Base-by-base conservation (phyloP, 2,113 vertebrate species). In the Dipodomys spectabilis region DNA sequence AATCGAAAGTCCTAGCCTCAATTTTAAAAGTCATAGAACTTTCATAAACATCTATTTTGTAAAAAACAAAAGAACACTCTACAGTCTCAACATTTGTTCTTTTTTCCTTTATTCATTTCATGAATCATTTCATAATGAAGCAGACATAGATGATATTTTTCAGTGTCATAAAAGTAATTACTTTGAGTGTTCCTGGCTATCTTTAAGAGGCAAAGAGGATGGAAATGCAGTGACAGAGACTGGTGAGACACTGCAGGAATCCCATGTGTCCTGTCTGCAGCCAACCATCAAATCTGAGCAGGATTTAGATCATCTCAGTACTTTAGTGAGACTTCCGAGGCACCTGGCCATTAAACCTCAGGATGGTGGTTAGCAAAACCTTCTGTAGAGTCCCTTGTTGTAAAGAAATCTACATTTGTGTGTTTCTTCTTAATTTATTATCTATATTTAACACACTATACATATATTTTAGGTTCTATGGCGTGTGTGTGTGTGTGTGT, bases 241-340 rank as follows among this genome's bases (percentile, higher is more conserved):
- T 49, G 87, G 2, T 95, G 96, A 97, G 87, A 75, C 81, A 93
- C 93, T 95, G 94, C 95, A 97, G 69, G 97, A 97, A 96, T 90
- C 25, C 6, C 53, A 2, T 28, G 7, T 95, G 86, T 96, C 96
- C 32, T 84, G 64, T 95, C 95, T 97, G 84, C 97, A 98, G 83
- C 86, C 97, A 97, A 98, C 97, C 98, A 98, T 98, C 98, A 98
- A 97, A 97, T 98, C n/a, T 86, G 92, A 92, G 67, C 90, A 92
- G 93, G 0, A 0, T 74, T 96, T 94, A 67, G 95, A 95, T 92
- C 91, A 92, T 53, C 83, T 93, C 74, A 90, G 95, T 96, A 88
- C 90, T 82, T 93, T 19, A n/a, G 88, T 25, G 32, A 45, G 45
- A 68, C 19, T 91, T 90, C 75, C 30, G 78, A 93, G 97, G 45